These are phyloP conservation scores for Drosophila infuscata DNA, from an alignment of 2,888 invertebrate species.

Conservation along the genomic window DNA sequence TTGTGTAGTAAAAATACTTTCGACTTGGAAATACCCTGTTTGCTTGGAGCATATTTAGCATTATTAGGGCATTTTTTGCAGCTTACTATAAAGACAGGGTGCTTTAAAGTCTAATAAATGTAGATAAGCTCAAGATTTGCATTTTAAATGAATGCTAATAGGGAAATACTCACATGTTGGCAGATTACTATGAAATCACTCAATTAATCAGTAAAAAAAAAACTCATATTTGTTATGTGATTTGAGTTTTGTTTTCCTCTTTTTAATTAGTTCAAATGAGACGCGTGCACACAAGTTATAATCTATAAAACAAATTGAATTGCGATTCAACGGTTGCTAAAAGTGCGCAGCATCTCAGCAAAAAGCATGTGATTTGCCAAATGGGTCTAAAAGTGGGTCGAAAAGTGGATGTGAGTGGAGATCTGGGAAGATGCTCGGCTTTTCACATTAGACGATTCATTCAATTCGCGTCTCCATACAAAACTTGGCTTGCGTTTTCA, in stretches of 20 bases:
- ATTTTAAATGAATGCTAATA: neutral
- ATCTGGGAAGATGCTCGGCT: slow-evolving; percentile 15
- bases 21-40: neutral
- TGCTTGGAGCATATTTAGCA: neutral
- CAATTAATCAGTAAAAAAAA: slow-evolving; percentile 13
- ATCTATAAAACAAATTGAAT: slow-evolving; percentile 35
- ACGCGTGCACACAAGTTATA: slow-evolving; percentile 10
- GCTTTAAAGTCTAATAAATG: neutral
- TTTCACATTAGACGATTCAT: slow-evolving; percentile 11
- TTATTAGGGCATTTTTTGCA: neutral
- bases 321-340: slow-evolving; percentile 37
- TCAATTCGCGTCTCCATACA: slow-evolving; percentile 18
- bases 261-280: slow-evolving; percentile 15
- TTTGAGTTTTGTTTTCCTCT: slow-evolving; percentile 30
- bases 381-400: neutral
- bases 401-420: neutral
- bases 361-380: slow-evolving; percentile 13
- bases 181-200: slow-evolving; percentile 13
- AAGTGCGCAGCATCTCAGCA: slow-evolving; percentile 18
- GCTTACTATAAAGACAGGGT: neutral
- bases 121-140: neutral
- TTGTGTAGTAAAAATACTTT: neutral
- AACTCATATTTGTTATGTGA: slow-evolving; percentile 5
- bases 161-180: neutral
- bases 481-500: slow-evolving; percentile 38